Evolutionary conservation across 2,888 invertebrate genomes (phyloP), one percentile per base, ranked within the genome.

Genomic region (Escarpia spicata): DNA sequence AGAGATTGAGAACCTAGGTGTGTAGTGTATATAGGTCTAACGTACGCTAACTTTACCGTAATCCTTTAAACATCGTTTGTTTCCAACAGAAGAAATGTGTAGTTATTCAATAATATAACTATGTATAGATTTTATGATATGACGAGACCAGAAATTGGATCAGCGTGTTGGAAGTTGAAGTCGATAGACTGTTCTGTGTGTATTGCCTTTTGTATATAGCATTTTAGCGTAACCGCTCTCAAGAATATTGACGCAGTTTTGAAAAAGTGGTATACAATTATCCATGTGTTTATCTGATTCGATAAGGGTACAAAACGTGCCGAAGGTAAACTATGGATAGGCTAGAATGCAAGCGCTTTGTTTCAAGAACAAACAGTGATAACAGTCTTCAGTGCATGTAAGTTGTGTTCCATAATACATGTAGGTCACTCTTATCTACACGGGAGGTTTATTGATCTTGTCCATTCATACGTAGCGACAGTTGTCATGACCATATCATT

Each of bases 401-500:
- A 75, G 26, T 75, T 26, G 75, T n/a, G 75, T 75, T 75, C 75
- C 19, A 26, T 75, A 75, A 75, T 75, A n/a, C n/a, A n/a, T n/a
- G n/a, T n/a, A 75, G 6, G 75, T 75, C 75, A 75, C 26, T 75
- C n/a, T 75, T 75, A 75, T 75, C 26, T 52, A 52, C 52, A 52
- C 52, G 12, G 52, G 75, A 19, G 75, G 75, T 75, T 75, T 26
- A 6, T 6, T 75, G 75, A 75, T 26, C 19, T 26, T 75, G 75
- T 75, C 26, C 75, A 75, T n/a, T 75, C 75, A 75, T 26, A 26
- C 75, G n/a, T 75, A 75, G 75, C 75, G 75, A 75, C 75, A 75
- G 75, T 75, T 75, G 75, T 75, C 75, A 75, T 75, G 75, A 75
- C 75, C 26, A 75, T 75, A 26, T 75, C 75, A 75, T 75, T 75